Base-by-base conservation (phyloP, 2,797 vertebrate genomes). In the Parambassis ranga region DNA sequence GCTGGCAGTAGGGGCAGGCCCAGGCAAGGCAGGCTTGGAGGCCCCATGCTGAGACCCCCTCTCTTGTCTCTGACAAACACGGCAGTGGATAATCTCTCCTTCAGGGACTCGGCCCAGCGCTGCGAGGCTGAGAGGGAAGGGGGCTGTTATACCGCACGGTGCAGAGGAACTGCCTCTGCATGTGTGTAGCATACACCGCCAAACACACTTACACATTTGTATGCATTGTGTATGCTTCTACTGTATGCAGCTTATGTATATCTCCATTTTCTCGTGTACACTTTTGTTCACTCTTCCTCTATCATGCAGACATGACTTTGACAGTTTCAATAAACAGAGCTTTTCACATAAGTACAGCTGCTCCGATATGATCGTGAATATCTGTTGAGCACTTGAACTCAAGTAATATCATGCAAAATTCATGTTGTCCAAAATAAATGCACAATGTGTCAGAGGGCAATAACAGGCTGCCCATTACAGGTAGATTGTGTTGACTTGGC, bases 1-100 rank as follows among this genome's bases (percentile, higher is more conserved):
- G 90, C 67, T 72, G 91, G 90, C 86, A 91, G 90, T 85, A 85
- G 81, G 90, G 92, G 92, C 93, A 94, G 93, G 91, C 82, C 93
- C 91, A 82, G 90, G 89, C 93, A 89, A 63, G 89, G 90, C 77
- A 68, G 57, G 69, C 79, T 77, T 62, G 75, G 66, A 9, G 46
- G 81, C 80, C 83, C 31, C 93, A 90, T 69, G 88, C 88, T 90
- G 92, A 70, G 89, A 83, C 71, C 57, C 87, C 93, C 94, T 92
- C 88, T 92, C 85, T n/a, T 74, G 58, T 44, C 73, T 44, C 90
- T 85, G 86, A 90, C 79, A 93, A 92, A 92, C 89, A 91, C 72
- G 84, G 87, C 87, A 90, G 91, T 90, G 81, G 90, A 93, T 92
- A 91, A 82, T 87, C 85, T 92, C 63, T 42, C 87, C 90, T 89